Percentiles rank a stretch among this genome's conserved stretches.
Conservation (phyloP, 2,888 invertebrate species). For the Gari tellinella region DNA sequence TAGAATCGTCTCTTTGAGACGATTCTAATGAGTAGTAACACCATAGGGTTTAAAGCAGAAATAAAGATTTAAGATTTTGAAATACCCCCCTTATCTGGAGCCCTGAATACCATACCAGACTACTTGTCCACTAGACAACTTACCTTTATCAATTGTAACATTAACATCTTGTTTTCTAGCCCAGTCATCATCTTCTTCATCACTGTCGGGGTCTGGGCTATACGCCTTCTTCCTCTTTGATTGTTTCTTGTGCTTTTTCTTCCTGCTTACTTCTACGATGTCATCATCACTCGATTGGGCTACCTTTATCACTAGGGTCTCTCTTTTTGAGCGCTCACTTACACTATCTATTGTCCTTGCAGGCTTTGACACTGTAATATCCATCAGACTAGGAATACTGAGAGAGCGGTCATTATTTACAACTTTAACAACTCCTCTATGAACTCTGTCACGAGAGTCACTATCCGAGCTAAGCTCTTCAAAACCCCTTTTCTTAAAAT, state of each 20-base stretch:
- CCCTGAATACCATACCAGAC: no score
- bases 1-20: no score
- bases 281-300: conserved; percentile 43
- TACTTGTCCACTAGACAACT: not conserved
- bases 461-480: conserved; percentile 46
- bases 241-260: conserved; percentile 24
- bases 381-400: conserved; percentile 32
- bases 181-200: conserved; percentile 23
- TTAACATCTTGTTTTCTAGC: conserved; percentile 37
- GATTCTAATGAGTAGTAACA: no score
- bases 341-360: not conserved
- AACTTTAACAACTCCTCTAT: conserved; percentile 9
- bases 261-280: not conserved
- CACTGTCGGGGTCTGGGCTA: conserved; percentile 6
- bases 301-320: conserved; percentile 50
- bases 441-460: conserved; percentile 16
- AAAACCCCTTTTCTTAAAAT: conserved; percentile 14
- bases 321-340: conserved; percentile 17
- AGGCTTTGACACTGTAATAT: conserved; percentile 39
- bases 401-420: no score
- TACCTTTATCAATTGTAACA: conserved; percentile 44
- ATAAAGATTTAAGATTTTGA: no score
- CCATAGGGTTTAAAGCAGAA: no score
- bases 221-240: conserved; percentile 19
- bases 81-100: no score